Base-by-base conservation (phyloP, 64 coral and sea anemone species). In the Stichodactyla mertensii region DNA sequence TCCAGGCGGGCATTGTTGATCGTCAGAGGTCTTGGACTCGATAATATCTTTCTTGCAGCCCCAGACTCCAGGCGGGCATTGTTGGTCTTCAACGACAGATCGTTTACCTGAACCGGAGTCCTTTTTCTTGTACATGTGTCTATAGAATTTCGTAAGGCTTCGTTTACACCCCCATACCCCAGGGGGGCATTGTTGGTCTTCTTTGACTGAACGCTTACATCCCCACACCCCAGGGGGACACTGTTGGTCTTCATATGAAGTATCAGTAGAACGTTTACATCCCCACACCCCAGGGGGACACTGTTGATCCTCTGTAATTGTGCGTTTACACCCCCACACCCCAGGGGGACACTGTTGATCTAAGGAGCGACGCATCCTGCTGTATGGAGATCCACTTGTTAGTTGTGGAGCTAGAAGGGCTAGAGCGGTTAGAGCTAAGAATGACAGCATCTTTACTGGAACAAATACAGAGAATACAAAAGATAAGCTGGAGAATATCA, bases 161-260 rank as follows among this genome's bases (percentile, higher is more conserved):
- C 88, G 23, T 53, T 91, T 91, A 83, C 89, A 91, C 18, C 89
- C 89, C 89, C 89, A 91, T 14, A 91, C 84, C 13, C 89, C 89
- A 19, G 89, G 89, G 0, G 78, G 77, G 69, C 89, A 91, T 4
- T 80, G 71, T 71, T 91, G 61, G 11, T 7, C 26, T 55, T 91
- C 83, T 54, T 52, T 27, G 7, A 81, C 10, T 12, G 74, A 55
- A 55, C 59, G 57, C 62, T 89, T 89, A 23, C 88, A 89, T 15
- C 88, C 88, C 88, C 88, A 90, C 54, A 90, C 64, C 6, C 89
- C 89, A 52, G 89, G 89, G 20, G 83, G 82, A 64, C 89, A 90
- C 13, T 55, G 23, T 61, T 88, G 87, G 18, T 89, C 79, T 51
- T 83, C n/a, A 54, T 74, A 11, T 19, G 13, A 15, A 61, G 59